Evolutionary conservation across 1,140 invertebrate genomes (phyloP), one percentile per base, ranked within the genome.

Genomic region (Aphelenchoides besseyi): DNA sequence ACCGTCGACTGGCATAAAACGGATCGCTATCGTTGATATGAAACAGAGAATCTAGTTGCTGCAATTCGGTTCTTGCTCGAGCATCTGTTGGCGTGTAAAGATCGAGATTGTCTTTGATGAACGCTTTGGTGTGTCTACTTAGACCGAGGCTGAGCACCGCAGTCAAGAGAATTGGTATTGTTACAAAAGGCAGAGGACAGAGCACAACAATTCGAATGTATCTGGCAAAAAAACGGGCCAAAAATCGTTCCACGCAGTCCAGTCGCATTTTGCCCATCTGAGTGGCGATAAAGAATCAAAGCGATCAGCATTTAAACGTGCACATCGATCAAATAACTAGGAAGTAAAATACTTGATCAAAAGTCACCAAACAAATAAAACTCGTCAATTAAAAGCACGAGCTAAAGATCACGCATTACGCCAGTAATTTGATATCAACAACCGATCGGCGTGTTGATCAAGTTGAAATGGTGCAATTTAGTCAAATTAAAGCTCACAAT

Each of bases 21-120:
- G 79, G 82, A 64, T 84, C 82, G 9, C 74, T 76, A 69, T 82
- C 81, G 69, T 82, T 84, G 37, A 82, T 84, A 52, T 82, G 79
- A 62, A 82, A 82, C 8, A 82, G 66, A 18, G 29, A n/a, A 70
- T 81, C 81, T 16, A 82, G 69, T 72, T 82, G 76, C 29, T 52
- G 32, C 8, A 83, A 54, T 62, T 82, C 81, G 9, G 61, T 41
- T 36, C 77, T 28, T 26, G 81, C 81, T 35, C 68, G 64, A 12
- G 81, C 81, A 69, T 82, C 74, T 5, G 81, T 82, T 2, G 81
- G 82, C n/a, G 81, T 82, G 63, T 82, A 82, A 18, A 82, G 67
- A 35, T 84, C 75, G 18, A 82, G 70, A 33, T 82, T 79, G 68
- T 82, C 81, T 70, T 82, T 82, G 71, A 82, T 66, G 53, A 81